These are phyloP conservation scores for Hemitrygon akajei DNA, from an alignment of 2,797 vertebrate species.

Conservation along the genomic window DNA sequence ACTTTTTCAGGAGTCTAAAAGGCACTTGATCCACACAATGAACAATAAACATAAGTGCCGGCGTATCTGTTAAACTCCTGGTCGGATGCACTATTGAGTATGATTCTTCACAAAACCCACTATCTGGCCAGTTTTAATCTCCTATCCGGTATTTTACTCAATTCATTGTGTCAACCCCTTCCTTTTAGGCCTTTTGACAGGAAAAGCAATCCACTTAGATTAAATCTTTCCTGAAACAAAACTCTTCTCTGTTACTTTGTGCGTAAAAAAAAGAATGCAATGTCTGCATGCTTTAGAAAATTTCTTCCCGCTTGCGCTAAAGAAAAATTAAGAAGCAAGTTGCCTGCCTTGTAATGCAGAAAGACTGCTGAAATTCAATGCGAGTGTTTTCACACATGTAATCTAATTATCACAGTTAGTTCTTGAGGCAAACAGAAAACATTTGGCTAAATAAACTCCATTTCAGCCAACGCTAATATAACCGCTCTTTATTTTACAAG, in stretches of 20 bases:
- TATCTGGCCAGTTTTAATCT: background rate
- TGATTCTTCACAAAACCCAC: background rate
- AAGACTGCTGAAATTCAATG: constrained; percentile 9
- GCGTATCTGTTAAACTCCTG: background rate
- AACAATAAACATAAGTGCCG: background rate
- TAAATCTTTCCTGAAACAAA: constrained; percentile 18
- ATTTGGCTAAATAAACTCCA: constrained; percentile 26
- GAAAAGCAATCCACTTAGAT: constrained; percentile 9
- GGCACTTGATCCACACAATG: background rate
- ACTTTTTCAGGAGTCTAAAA: too few relatives aligned
- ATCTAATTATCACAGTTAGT: constrained; percentile 35
- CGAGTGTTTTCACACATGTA: constrained; percentile 31
- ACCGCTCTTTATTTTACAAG: constrained; percentile 17
- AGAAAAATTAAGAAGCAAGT: constrained; percentile 24
- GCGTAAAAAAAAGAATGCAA: background rate
- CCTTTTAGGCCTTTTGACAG: constrained; percentile 14
- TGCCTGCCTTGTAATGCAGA: background rate
- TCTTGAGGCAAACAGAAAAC: constrained; percentile 23
- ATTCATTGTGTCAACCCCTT: constrained; percentile 3
- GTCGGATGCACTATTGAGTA: background rate
- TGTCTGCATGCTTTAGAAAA: background rate
- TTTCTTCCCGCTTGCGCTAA: background rate
- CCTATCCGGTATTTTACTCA: constrained; percentile 9
- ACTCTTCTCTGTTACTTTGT: background rate
- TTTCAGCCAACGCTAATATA: constrained; percentile 35